Evolutionary conservation across 2,113 vertebrate species (phyloP), one percentile per base, ranked within the genome.

Genomic region (Aix galericulata): DNA sequence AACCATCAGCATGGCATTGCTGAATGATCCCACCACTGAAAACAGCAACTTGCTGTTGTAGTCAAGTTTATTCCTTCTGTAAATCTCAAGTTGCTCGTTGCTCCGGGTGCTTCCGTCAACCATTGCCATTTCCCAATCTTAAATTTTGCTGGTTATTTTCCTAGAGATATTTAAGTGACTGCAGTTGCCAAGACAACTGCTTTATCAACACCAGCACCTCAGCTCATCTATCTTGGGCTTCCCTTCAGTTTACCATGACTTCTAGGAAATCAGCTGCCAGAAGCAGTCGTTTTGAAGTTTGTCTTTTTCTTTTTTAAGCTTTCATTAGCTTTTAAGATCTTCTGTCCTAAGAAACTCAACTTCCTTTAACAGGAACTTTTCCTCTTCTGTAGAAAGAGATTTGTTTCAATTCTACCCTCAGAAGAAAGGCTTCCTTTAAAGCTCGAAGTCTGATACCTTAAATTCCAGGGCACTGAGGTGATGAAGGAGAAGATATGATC

Each of bases 141-240:
- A 93, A 94, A 64, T 93, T 81, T 94, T 77, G 46, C 76, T 77
- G 83, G 79, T 59, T 97, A 64, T 94, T 87, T 93, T 96, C 73
- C 86, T 94, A 75, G 88, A 73, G 83, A 96, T 95, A 97, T 97
- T 85, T 96, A 93, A 97, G 88, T 89, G 86, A 82, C 73, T 95
- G 86, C 86, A 81, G 96, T 95, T 96, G 73, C 86, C 80, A 92
- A 81, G 95, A 88, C 96, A 94, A 96, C 94, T 5, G 7, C 59
- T 95, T 93, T 76, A 93, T 69, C 93, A 95, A 95, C 90, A 96
- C 88, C 55, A 96, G 85, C 50, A 91, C 75, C 75, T 93, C 96
- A 76, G 72, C 88, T 91, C 85, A 74, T 95, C 93, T 96, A 95
- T 96, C 93, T 91, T 94, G 63, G 92, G 95, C 93, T 85, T 90